Percentiles rank a stretch among this genome's conserved stretches.
Evolutionary conservation across 2,113 vertebrate genomes (phyloP).

Genomic region (Ctenodactylus gundi): DNA sequence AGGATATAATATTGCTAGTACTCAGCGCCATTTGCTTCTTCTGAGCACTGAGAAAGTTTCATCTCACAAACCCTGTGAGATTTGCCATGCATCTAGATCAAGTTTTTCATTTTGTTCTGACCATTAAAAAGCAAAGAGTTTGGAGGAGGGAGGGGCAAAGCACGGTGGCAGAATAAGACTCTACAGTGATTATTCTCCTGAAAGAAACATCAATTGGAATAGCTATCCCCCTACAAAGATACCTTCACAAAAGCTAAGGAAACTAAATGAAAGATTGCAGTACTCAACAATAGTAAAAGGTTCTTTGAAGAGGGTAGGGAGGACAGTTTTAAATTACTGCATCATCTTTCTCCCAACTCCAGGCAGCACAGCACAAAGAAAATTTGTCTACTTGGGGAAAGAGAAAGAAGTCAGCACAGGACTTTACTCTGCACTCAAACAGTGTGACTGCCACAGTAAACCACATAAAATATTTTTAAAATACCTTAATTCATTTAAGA

Average conservation of each 20-base stretch:
- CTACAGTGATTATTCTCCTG: not conserved
- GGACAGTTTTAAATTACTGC: not conserved
- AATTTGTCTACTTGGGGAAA: not conserved
- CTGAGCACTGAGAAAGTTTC: not conserved
- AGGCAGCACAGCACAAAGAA: not conserved
- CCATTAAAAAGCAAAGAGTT: not conserved
- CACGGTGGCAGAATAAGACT: not conserved
- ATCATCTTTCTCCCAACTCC: not conserved
- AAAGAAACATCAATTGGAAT: not conserved
- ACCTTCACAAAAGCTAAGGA: not conserved
- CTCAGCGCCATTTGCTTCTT: constrained; percentile 26
- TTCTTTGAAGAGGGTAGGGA: not conserved
- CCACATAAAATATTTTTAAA: not conserved
- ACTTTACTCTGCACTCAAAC: not conserved
- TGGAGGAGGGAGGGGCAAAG: not conserved
- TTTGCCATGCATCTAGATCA: not conserved
- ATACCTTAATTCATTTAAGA: not conserved
- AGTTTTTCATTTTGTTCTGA: not conserved
- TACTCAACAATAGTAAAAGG: not conserved
- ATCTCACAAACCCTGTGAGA: not conserved
- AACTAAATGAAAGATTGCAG: not conserved
- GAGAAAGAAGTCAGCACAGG: not conserved
- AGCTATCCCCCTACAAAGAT: not conserved
- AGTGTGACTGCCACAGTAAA: not conserved
- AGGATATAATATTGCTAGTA: not conserved